Evolutionary conservation across 1,140 invertebrate genomes (phyloP), one percentile per base, ranked within the genome.

Genomic region (Heliconius melpomene): DNA sequence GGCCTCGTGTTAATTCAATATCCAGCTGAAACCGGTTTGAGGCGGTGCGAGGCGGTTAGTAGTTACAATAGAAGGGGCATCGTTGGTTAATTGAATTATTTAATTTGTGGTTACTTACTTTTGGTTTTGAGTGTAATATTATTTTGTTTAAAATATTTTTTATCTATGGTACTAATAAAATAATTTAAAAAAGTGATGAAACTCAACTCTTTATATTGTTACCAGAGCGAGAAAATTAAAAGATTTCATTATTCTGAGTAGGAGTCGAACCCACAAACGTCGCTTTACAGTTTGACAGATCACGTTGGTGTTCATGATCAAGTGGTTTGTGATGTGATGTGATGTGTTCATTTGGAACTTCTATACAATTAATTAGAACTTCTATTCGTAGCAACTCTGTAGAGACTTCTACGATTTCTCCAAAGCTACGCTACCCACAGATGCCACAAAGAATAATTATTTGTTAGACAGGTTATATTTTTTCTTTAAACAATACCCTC

Each of bases 1-100:
- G 71, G 32, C 32, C 29, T 72, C 29, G 71, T 72, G 71, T 72
- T 72, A 72, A 72, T 71, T 71, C 70, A 71, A 71, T 71, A 71
- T 71, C 70, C 70, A 71, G 70, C 70, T 71, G 26, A 71, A 71
- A 71, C 70, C 32, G 70, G 29, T 32, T 71, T 18, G 13, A 5
- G 26, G 26, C 32, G 70, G 70, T 20, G 70, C 23, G 70, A 29
- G 26, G 26, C 70, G 70, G 70, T 71, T 71, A 29, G 70, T 71
- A 71, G 54, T 52, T 52, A 23, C 54, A 57, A 57, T 23, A n/a
- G 54, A 57, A 57, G 54, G 7, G 54, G 54, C 54, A 57, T 57
- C n/a, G 9, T 57, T n/a, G 54, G 8, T n/a, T 57, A n/a, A 57
- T 23, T 57, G 2, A n/a, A 57, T 57, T 57, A 57, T 57, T 9